These are phyloP conservation scores for Amphiduros pacificus DNA, from an alignment of 2,888 invertebrate species.

Conservation along the genomic window DNA sequence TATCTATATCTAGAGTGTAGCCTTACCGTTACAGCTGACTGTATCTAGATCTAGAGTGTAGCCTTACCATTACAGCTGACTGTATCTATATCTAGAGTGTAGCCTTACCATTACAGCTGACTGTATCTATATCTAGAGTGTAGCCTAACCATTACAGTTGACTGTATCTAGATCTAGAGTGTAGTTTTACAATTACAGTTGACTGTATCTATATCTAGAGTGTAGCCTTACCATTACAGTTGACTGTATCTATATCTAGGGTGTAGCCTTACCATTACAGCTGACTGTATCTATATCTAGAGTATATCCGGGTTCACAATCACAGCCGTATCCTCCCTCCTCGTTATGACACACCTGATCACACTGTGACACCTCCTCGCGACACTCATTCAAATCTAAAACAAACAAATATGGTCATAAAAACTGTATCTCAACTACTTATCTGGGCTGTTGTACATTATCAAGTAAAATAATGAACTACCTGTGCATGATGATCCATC, in stretches of 20 bases:
- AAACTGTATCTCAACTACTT: too few species aligned
- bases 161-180: neutral
- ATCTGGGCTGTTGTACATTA: too few species aligned
- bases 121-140: neutral
- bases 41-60: neutral
- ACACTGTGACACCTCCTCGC: constrained; percentile 18
- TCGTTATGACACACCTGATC: constrained; percentile 22
- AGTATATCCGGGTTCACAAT: constrained; percentile 7
- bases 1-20: neutral
- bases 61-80: too few species aligned
- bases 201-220: too few species aligned
- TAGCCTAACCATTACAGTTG: neutral
- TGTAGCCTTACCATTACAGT: neutral
- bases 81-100: too few species aligned
- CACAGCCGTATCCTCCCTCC: constrained; percentile 19
- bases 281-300: neutral
- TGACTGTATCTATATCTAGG: neutral
- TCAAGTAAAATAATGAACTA: too few species aligned
- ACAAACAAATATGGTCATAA: neutral
- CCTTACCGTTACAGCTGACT: neutral
- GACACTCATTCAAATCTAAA: constrained; percentile 25
- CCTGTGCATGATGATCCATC: constrained; percentile 14
- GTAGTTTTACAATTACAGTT: too few species aligned
- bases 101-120: neutral
- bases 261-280: neutral